Base-by-base conservation (phyloP, 2,797 vertebrate species). In the Alcedo quadribrachys region DNA sequence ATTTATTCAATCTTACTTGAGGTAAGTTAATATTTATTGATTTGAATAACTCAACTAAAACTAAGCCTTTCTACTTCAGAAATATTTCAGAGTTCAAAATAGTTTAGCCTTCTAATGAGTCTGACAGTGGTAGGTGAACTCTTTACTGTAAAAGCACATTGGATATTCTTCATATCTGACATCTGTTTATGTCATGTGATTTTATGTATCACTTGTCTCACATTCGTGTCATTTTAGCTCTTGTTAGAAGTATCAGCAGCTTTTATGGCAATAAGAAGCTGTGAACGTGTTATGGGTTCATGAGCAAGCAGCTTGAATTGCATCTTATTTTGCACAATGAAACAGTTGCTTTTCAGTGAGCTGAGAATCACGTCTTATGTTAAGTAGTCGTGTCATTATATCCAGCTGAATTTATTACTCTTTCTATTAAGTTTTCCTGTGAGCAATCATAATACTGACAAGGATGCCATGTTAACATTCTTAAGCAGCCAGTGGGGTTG, bases 361-460 rank as follows among this genome's bases (percentile, higher is more conserved):
- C 61, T 78, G 88, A 92, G 66, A 95, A 78, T 85, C 20, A 1
- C 84, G 33, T 85, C 86, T 95, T 93, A 62, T 63, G 63, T 92
- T 97, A 93, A 97, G 62, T 69, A 87, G 51, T 96, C 96, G 76
- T 96, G 95, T 94, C 92, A 95, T 94, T 94, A 55, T 81, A 96
- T 93, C 88, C 82, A 89, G 43, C 79, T 92, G 80, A 93, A 95
- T 95, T 92, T 96, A 94, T 92, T 94, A 80, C 45, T 92, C 40
- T 92, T 97, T 88, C 82, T 97, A 57, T 94, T 89, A 92, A 77
- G 63, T 53, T 85, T 96, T 93, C 95, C 51, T 93, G 58, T 91
- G 88, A 96, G 77, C 74, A 88, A 67, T 96, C 81, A 76, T 74
- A 51, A 16, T 85, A 91, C 92, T 97, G 95, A 96, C 86, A 96